These are phyloP conservation scores for Tangara arthus DNA, from an alignment of 2,797 vertebrate genomes.

Conservation along the genomic window DNA sequence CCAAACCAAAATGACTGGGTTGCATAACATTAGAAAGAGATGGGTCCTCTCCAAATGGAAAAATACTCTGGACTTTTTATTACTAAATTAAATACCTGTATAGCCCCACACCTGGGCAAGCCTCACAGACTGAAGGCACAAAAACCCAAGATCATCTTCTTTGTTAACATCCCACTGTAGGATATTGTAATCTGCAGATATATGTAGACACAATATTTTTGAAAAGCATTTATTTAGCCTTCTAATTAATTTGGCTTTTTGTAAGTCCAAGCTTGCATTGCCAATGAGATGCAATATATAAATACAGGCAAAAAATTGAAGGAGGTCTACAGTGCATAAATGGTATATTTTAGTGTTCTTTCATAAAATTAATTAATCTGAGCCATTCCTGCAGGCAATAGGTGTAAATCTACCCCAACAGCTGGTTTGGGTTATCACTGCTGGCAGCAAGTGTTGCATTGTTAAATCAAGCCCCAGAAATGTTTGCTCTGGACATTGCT, in stretches of 20 bases:
- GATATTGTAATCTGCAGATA: neutral
- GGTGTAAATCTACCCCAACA: neutral
- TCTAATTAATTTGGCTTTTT: neutral
- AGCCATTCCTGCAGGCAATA: neutral
- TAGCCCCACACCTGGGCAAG: neutral
- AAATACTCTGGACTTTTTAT: neutral
- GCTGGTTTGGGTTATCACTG: neutral
- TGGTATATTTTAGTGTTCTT: neutral
- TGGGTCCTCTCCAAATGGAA: slow-evolving; percentile 4
- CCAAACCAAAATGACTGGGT: neutral
- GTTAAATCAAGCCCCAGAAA: neutral
- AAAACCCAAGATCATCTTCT: neutral
- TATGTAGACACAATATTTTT: rapidly evolving
- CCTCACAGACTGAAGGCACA: neutral
- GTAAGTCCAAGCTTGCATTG: neutral
- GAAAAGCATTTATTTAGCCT: neutral
- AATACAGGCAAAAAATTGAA: neutral
- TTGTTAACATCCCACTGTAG: neutral
- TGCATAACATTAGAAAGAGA: slow-evolving; percentile 7
- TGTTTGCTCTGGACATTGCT: neutral
- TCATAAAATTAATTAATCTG: neutral
- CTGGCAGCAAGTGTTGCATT: neutral
- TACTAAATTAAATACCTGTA: neutral
- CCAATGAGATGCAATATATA: neutral
- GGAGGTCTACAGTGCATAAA: neutral